Evolutionary conservation across 2,113 vertebrate genomes (phyloP), one percentile per base, ranked within the genome.

Genomic region (Hipposideros armiger): DNA sequence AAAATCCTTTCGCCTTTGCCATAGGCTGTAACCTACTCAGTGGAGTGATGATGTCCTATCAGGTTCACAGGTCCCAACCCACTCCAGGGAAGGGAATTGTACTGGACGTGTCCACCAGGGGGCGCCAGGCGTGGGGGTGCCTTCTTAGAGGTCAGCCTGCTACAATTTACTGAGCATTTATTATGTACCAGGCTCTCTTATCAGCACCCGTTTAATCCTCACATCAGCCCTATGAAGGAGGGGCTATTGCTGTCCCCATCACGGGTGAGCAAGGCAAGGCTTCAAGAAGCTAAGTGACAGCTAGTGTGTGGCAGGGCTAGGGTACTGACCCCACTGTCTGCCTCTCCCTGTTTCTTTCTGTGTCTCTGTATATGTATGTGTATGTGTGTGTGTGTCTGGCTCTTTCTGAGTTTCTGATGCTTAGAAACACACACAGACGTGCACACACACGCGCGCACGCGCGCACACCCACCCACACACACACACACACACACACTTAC

Each of bases 321-420:
- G 2, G 9, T 47, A 69, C 26, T 1, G 76, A 32, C 2, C 8
- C 26, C 4, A 4, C 1, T 7, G 3, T n/a, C 36, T 11, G 7
- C 32, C 56, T 83, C 36, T 36, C 40, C 30, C 20, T n/a, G 0
- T 20, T 8, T 78, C 32, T 47, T 2, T 40, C 4, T 3, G 3
- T 11, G 30, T 20, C 14, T 69, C 14, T 42, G 11, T 64, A 47
- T 69, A 4, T 45, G 17, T 32, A 16, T 73, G 28, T n/a, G 11
- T 45, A 22, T 78, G 36, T 28, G 24, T 62, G 26, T 28, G 50
- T 58, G 30, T 78, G 36, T 94, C 14, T 60, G 5, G 47, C 6
- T 58, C 30, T 32, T 11, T 74, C 52, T 83, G 22, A 32, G 45
- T 90, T 28, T 42, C 16, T 28, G 13, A 70, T 50, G 69, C 62